phyloP scores from a whole-genome alignment of 30 jellyfish, hydroid and myxozoan species.

The Pelagia noctiluca region DNA sequence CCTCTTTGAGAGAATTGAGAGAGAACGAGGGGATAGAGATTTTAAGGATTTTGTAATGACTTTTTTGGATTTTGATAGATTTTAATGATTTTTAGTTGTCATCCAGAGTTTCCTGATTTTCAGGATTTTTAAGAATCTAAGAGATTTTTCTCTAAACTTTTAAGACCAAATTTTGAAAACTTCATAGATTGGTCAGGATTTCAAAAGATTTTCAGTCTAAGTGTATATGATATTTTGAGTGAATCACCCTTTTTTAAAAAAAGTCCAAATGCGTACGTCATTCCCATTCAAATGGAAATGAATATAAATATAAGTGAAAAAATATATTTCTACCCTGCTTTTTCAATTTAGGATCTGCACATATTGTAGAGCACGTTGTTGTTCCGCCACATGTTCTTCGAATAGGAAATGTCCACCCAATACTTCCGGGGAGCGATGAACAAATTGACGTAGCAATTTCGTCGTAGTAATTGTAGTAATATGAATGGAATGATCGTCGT shows the following conservation, averaged over 20 bases:
- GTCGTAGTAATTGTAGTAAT: neutral
- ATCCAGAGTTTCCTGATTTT: no score
- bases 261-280: neutral
- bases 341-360: neutral
- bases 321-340: neutral
- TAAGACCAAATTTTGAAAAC: no score
- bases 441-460: neutral
- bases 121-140: no score
- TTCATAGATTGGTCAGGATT: neutral
- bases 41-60: no score
- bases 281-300: neutral
- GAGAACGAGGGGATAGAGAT: no score
- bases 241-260: neutral
- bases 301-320: no score
- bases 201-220: neutral
- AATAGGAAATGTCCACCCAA: neutral
- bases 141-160: no score
- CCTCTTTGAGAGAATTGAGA: no score
- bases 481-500: slow-evolving; percentile 1
- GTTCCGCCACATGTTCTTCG: neutral
- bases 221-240: neutral
- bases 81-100: no score
- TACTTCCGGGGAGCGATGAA: neutral
- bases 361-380: neutral
- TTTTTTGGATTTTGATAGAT: no score